phyloP scores from a whole-genome alignment of 1,140 invertebrate species.

The Galleria mellonella region DNA sequence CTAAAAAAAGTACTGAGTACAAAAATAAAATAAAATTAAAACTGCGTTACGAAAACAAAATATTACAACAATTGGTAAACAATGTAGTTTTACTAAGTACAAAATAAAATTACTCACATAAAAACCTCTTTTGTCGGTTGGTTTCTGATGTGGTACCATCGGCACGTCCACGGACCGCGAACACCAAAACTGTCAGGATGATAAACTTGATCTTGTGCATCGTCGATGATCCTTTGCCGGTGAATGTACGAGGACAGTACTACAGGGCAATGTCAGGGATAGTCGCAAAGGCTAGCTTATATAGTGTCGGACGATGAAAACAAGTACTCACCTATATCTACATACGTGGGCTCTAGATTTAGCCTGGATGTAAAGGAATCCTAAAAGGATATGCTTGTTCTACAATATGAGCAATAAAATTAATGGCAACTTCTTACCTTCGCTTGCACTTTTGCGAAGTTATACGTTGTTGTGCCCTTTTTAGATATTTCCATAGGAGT shows the following conservation, averaged over 20 bases:
- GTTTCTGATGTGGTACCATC: slow-evolving; percentile 19
- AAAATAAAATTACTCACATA: slow-evolving; percentile 23
- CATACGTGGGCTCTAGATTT: slow-evolving; percentile 54
- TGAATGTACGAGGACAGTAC: slow-evolving; percentile 10
- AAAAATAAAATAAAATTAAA: too few relatives aligned
- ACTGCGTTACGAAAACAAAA: too few relatives aligned
- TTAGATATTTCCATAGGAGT: neutral
- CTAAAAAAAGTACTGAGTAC: too few relatives aligned
- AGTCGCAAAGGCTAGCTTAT: slow-evolving; percentile 56
- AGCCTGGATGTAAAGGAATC: slow-evolving; percentile 40
- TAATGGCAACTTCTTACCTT: neutral
- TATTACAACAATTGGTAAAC: too few relatives aligned
- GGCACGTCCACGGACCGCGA: slow-evolving; percentile 10
- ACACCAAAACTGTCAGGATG: slow-evolving; percentile 20
- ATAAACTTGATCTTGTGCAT: slow-evolving; percentile 43
- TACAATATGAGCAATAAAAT: slow-evolving; percentile 5
- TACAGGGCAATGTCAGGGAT: slow-evolving; percentile 62
- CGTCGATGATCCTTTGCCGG: slow-evolving; percentile 12
- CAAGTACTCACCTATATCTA: slow-evolving; percentile 41
- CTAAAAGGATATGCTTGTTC: slow-evolving; percentile 55
- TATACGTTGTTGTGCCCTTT: too few relatives aligned
- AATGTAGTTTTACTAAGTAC: too few relatives aligned
- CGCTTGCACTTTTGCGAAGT: too few relatives aligned
- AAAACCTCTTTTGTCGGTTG: slow-evolving; percentile 22
- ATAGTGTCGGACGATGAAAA: slow-evolving; percentile 43